Evolutionary conservation across 2,888 invertebrate species (phyloP), one percentile per base, ranked within the genome.

Genomic region (Watsonalla binaria): DNA sequence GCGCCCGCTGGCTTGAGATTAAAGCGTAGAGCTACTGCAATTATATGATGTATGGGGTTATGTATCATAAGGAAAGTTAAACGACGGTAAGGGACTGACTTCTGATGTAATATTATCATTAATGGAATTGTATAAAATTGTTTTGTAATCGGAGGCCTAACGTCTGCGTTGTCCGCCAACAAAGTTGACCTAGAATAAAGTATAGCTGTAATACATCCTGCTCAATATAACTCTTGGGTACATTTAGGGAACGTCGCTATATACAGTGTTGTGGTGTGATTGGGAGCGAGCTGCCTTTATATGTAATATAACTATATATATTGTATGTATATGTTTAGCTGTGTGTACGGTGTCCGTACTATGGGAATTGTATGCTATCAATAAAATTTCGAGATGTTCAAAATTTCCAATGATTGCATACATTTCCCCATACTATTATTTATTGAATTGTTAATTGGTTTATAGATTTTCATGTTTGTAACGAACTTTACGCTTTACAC

Each of bases 161-260:
- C 77, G 72, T 71, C 71, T 72, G 73, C 74, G 72, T 74, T 79
- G 84, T 84, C 83, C 81, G 79, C 81, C 89, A 84, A 86, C 86
- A 82, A 84, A 85, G 85, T 87, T 86, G 85, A 86, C 72, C 78
- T 86, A 87, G 86, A 81, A 66, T 87, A 83, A 82, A 63, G 78
- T 74, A 77, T 88, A 88, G 85, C 74, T 82, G 70, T 88, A 86
- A 83, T 78, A 79, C 77, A 80, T 81, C 68, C 80, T 89, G 90
- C 90, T 90, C 90, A 90, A 90, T 89, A 82, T 80, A 82, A 81
- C 76, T 81, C 78, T 76, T 80, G 87, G 84, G 86, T 84, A 80
- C 80, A 80, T 80, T 76, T 79, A 84, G 81, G 76, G 70, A 82
- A 78, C 82, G 77, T 73, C 72, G 68, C 70, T 73, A 71, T 72